phyloP scores from a whole-genome alignment of 2,113 vertebrate species.

The Dipodomys merriami region DNA sequence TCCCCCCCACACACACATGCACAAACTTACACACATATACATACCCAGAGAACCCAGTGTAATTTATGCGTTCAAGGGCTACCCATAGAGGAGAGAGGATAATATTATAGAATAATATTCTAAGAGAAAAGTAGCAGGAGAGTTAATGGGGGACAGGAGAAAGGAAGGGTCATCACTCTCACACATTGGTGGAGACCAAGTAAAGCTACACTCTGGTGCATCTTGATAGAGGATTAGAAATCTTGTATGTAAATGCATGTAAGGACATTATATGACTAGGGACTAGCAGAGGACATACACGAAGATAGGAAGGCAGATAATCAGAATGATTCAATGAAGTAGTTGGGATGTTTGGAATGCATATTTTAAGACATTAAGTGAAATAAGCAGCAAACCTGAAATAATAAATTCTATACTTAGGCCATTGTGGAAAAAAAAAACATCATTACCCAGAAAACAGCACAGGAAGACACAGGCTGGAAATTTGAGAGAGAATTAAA shows the following conservation, averaged over 20 bases:
- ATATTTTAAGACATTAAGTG: background rate
- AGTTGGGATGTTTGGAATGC: background rate
- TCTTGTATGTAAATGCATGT: background rate
- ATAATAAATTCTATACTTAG: background rate
- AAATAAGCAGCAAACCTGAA: background rate
- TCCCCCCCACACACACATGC: too few relatives aligned
- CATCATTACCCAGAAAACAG: background rate
- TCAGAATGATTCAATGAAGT: slow-evolving; percentile 16
- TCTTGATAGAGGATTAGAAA: slow-evolving; percentile 2
- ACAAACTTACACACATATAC: too few relatives aligned
- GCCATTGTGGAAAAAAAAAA: background rate
- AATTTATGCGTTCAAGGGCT: background rate
- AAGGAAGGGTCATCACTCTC: background rate
- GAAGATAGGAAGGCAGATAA: background rate
- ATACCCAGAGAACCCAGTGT: background rate
- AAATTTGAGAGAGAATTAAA: background rate
- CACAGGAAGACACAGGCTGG: background rate
- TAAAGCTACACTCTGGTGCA: background rate
- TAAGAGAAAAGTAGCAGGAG: background rate
- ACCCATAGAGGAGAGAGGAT: background rate
- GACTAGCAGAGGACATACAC: background rate
- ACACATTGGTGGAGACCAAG: background rate
- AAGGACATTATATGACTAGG: background rate
- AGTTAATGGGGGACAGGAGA: background rate
- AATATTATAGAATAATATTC: background rate